These are phyloP conservation scores for Fistularia tabacaria DNA, from an alignment of 2,797 vertebrate genomes.

Conservation along the genomic window DNA sequence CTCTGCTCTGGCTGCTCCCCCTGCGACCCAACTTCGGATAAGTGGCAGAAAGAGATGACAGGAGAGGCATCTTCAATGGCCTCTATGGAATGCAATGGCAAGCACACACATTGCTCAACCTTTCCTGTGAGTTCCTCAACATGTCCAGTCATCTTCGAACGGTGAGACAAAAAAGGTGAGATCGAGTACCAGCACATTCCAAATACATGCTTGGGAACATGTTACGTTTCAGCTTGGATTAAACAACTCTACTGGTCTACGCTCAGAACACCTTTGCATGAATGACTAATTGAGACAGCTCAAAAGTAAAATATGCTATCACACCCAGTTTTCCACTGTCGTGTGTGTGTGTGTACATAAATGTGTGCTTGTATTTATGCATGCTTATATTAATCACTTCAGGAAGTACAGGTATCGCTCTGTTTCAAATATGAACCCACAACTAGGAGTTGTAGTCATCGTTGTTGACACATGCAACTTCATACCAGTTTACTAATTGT, in stretches of 20 bases:
- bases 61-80: slow-evolving; percentile 11
- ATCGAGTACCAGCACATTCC: too few species aligned
- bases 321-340: background rate
- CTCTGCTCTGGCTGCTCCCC: slow-evolving; percentile 3
- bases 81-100: slow-evolving; percentile 29
- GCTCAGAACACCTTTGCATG: too few species aligned
- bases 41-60: too few species aligned
- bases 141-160: too few species aligned
- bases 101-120: slow-evolving; percentile 31
- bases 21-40: slow-evolving; percentile 42
- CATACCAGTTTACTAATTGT: too few species aligned
- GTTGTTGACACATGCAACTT: slow-evolving; percentile 19
- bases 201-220: too few species aligned
- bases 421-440: background rate
- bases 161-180: too few species aligned
- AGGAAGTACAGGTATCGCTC: slow-evolving; percentile 2
- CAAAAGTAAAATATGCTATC: too few species aligned
- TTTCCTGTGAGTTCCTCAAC: background rate
- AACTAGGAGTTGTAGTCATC: slow-evolving; percentile 15
- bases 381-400: background rate
- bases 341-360: background rate
- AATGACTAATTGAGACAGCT: too few species aligned
- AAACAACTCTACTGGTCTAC: too few species aligned
- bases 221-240: too few species aligned
- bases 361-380: background rate